phyloP scores from a whole-genome alignment of 2,888 invertebrate genomes.

The Frankliniella intonsa region DNA sequence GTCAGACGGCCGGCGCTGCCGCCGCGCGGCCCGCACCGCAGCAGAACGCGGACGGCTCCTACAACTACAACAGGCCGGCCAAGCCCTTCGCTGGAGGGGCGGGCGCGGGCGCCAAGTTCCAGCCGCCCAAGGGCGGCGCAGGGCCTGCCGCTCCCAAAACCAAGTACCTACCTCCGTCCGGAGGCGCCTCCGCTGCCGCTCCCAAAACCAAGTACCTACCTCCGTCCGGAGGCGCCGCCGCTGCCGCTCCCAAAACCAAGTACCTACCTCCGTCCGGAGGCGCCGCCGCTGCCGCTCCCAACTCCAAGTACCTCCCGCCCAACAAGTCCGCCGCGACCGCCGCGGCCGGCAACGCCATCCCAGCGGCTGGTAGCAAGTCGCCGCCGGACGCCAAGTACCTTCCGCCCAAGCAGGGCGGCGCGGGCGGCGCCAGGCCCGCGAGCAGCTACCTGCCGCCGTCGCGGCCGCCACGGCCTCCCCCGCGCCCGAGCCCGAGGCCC shows the following conservation, averaged over 20 bases:
- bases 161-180: background rate
- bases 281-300: background rate
- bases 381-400: background rate
- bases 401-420: background rate
- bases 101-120: background rate
- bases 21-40: background rate
- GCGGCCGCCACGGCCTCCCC: background rate
- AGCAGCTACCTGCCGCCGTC: background rate
- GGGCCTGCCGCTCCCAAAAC: background rate
- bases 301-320: background rate
- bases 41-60: constrained; percentile 2
- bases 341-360: background rate
- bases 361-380: background rate
- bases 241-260: background rate
- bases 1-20: background rate
- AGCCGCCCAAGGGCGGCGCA: background rate
- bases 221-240: background rate
- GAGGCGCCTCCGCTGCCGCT: background rate
- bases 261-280: background rate
- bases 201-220: constrained; percentile 3
- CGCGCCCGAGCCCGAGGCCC: background rate
- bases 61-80: background rate
- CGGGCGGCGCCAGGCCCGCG: background rate
- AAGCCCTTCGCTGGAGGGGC: background rate
- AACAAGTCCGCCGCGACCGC: background rate